Evolutionary conservation across 2,113 vertebrate genomes (phyloP).

Genomic region (Heterocephalus glaber): DNA sequence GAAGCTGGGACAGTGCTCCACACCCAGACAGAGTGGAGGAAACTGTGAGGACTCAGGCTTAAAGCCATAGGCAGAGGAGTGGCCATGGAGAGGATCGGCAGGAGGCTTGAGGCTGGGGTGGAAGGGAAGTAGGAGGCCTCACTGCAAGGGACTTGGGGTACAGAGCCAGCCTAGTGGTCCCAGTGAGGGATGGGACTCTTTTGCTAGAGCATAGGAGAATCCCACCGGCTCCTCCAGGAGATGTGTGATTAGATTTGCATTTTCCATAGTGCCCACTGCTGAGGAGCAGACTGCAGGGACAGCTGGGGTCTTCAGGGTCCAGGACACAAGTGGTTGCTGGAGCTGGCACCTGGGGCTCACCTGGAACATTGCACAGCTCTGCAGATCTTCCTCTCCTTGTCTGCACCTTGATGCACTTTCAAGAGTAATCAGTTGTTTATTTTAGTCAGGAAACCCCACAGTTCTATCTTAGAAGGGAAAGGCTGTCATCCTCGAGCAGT

Average conservation of each 20-base stretch:
- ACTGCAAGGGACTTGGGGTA: not conserved
- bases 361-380: not conserved
- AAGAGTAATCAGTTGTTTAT: not conserved
- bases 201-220: not conserved
- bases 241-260: not conserved
- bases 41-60: not conserved
- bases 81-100: not conserved
- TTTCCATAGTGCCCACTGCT: not conserved
- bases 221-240: not conserved
- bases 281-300: not conserved
- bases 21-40: not conserved
- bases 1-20: not conserved
- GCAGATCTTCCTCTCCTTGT: not conserved
- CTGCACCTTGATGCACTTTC: not conserved
- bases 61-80: not conserved
- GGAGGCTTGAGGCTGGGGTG: not conserved
- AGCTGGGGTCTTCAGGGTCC: not conserved
- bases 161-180: too few relatives aligned
- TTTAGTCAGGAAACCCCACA: not conserved
- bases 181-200: not conserved
- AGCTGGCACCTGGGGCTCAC: fast-evolving
- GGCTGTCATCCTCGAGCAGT: not conserved
- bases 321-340: not conserved
- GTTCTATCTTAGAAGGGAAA: not conserved
- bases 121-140: not conserved